These are phyloP conservation scores for Calephelis nemesis DNA, from an alignment of 1,140 invertebrate genomes.

Conservation along the genomic window DNA sequence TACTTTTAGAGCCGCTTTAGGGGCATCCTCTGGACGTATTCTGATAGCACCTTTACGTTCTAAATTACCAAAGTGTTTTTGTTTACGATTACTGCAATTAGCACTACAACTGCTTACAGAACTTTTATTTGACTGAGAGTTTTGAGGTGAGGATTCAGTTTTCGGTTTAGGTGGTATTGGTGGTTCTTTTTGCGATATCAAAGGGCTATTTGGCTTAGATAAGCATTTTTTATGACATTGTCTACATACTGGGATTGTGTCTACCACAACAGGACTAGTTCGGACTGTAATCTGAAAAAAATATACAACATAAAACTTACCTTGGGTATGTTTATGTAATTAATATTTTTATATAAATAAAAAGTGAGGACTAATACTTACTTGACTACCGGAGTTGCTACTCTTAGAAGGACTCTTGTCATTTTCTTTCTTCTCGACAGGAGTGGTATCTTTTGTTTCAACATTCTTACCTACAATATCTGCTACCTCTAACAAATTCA, in stretches of 20 bases:
- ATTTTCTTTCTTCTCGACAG: constrained; percentile 75
- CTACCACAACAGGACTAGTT: constrained; percentile 83
- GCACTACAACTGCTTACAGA: constrained; percentile 63
- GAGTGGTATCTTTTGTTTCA: constrained; percentile 47
- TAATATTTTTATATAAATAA: constrained; percentile 8
- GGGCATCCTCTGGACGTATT: constrained; percentile 69
- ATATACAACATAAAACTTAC: constrained; percentile 17
- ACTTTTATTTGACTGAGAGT: constrained; percentile 63
- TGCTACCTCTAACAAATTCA: constrained; percentile 80
- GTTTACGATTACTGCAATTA: constrained; percentile 62
- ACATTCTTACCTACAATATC: constrained; percentile 53
- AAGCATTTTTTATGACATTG: constrained; percentile 87
- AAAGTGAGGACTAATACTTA: constrained; percentile 45
- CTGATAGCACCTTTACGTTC: constrained; percentile 74
- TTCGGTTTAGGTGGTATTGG: constrained; percentile 55
- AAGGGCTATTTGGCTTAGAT: constrained; percentile 77
- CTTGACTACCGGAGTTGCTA: constrained; percentile 86
- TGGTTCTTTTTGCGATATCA: constrained; percentile 70
- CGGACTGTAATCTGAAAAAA: constrained; percentile 83
- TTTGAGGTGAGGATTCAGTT: constrained; percentile 60
- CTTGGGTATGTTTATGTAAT: neutral
- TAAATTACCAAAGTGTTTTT: constrained; percentile 62
- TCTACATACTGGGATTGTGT: constrained; percentile 84
- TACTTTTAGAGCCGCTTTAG: constrained; percentile 67
- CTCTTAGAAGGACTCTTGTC: constrained; percentile 84